Percentiles rank a stretch among this genome's conserved stretches.
These are phyloP conservation scores for Stigmatopora argus DNA, from an alignment of 2,113 vertebrate species.

Conservation along the genomic window DNA sequence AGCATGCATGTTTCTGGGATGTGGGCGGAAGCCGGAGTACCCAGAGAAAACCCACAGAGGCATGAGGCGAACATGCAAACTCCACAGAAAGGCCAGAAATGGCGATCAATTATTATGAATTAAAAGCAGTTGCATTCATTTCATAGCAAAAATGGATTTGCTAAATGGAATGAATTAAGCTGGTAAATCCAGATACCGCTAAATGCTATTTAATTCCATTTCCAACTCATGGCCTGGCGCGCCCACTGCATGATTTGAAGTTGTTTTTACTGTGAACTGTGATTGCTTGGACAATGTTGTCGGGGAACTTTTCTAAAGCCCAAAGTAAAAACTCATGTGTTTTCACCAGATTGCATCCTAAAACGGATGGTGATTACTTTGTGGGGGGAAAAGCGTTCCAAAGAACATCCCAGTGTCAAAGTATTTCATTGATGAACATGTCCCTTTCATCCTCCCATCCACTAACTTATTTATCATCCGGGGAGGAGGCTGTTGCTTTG, in stretches of 20 bases:
- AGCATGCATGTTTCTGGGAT: too few relatives aligned
- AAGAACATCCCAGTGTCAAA: slow-evolving; percentile 30
- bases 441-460: slow-evolving; percentile 39
- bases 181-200: neutral
- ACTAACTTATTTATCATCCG: slow-evolving; percentile 62
- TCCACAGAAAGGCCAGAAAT: too few relatives aligned
- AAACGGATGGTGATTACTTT: slow-evolving; percentile 2
- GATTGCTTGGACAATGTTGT: neutral
- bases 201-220: neutral
- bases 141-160: too few relatives aligned
- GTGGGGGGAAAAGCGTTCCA: slow-evolving; percentile 34
- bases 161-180: too few relatives aligned
- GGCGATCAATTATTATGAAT: too few relatives aligned
- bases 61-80: too few relatives aligned
- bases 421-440: slow-evolving; percentile 56
- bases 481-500: slow-evolving; percentile 48
- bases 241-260: neutral
- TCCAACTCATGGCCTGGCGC: neutral
- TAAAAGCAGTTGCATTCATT: too few relatives aligned
- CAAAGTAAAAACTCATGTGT: neutral
- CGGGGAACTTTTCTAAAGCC: neutral
- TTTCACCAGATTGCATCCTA: neutral
- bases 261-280: neutral
- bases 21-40: too few relatives aligned
- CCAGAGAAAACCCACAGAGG: too few relatives aligned